A percentile compares a stretch with the other conserved stretches of the same genome.
These are phyloP conservation scores for Kryptopterus vitreolus DNA, from an alignment of 2,797 vertebrate species.

Conservation along the genomic window DNA sequence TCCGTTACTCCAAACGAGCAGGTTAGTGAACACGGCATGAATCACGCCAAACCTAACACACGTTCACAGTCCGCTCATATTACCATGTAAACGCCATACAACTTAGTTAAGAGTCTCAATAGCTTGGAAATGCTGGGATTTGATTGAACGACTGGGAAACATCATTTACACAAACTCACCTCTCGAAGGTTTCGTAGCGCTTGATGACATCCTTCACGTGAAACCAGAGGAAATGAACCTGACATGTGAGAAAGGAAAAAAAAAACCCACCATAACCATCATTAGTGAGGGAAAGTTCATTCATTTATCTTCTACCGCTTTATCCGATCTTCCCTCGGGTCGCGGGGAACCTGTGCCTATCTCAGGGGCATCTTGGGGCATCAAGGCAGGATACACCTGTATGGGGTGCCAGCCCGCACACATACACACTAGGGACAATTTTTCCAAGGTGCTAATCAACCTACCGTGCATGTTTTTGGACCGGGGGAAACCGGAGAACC, in stretches of 20 bases:
- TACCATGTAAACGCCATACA: not conserved
- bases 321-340: too few species aligned
- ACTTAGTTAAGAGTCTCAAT: not conserved
- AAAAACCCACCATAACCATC: not conserved
- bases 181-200: conserved; percentile 93
- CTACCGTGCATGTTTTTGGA: too few species aligned
- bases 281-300: too few species aligned
- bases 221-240: conserved; percentile 98
- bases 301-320: too few species aligned
- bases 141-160: not conserved
- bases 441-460: too few species aligned
- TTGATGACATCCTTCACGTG: conserved; percentile 96
- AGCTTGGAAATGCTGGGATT: not conserved
- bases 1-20: conserved; percentile 92
- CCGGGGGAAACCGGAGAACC: too few species aligned
- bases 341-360: too few species aligned
- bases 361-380: too few species aligned
- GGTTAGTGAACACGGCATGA: conserved; percentile 95
- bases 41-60: conserved; percentile 91
- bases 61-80: conserved; percentile 6
- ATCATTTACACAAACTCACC: conserved; percentile 71
- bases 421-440: too few species aligned
- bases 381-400: too few species aligned
- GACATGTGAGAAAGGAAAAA: conserved; percentile 72
- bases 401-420: too few species aligned